These are phyloP conservation scores for Triplophysa siluroides DNA, from an alignment of 2,113 vertebrate species.

Conservation along the genomic window DNA sequence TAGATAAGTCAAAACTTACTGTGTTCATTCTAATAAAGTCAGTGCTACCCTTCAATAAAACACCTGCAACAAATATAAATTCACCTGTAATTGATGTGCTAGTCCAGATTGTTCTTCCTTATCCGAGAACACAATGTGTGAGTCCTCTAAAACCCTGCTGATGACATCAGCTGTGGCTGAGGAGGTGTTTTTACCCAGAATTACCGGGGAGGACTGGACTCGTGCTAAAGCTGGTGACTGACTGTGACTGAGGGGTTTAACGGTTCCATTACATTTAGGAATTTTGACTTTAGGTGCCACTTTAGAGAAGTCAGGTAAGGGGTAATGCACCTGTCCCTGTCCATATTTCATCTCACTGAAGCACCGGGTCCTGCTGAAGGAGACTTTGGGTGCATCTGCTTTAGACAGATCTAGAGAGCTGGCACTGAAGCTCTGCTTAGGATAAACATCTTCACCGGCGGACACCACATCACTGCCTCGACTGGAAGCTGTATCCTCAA, in stretches of 20 bases:
- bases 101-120: slow-evolving; percentile 58
- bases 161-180: slow-evolving; percentile 60
- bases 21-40: too few species aligned
- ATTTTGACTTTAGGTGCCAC: slow-evolving; percentile 75
- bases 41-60: too few species aligned
- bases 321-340: slow-evolving; percentile 74
- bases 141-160: slow-evolving; percentile 76
- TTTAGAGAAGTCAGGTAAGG: slow-evolving; percentile 74
- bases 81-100: slow-evolving; percentile 77
- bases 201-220: slow-evolving; percentile 67
- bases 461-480: background rate
- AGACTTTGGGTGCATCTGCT: slow-evolving; percentile 31
- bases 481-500: slow-evolving; percentile 8
- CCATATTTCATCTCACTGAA: slow-evolving; percentile 69
- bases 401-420: slow-evolving; percentile 38
- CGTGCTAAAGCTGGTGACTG: slow-evolving; percentile 58
- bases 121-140: slow-evolving; percentile 61
- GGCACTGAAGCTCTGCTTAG: slow-evolving; percentile 20
- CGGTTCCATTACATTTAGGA: slow-evolving; percentile 63
- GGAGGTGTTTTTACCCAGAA: slow-evolving; percentile 53
- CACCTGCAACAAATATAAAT: background rate
- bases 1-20: slow-evolving; percentile 13
- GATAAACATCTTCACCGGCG: background rate
- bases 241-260: slow-evolving; percentile 59
- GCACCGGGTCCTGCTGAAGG: slow-evolving; percentile 65